Base-by-base conservation (phyloP, 2,888 invertebrate species). In the Dicyrtomina minuta region DNA sequence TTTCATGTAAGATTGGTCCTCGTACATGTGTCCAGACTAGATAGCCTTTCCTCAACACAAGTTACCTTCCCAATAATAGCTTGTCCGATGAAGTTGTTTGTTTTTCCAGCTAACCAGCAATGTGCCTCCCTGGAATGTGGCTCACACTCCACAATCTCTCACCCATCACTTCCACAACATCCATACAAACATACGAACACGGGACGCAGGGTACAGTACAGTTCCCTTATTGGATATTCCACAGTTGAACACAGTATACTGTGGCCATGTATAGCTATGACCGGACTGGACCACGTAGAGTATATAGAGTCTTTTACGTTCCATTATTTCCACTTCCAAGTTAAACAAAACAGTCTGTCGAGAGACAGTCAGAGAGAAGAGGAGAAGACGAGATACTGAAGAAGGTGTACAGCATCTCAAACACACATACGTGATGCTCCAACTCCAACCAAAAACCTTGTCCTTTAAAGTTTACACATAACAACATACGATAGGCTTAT, bases 11-110 rank as follows among this genome's bases (percentile, higher is more conserved):
- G 46, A 41, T 60, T 60, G 44, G 39, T 44, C 27, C 43, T 41
- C 43, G 43, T 60, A 60, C 59, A 60, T 60, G 59, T 60, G 58
- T 58, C 41, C 41, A 39, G 58, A 58, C n/a, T 27, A 24, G 55
- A 55, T 55, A 55, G 55, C 55, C 24, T 55, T 55, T 55, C 15
- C 26, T 27, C 55, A 43, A 60, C 60, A 60, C 43, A 43, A 17
- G 60, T 60, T 60, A 60, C 60, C 44, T 20, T 44, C 44, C 43
- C 44, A 44, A 55, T 65, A 65, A 65, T 65, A 53, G 65, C 65
- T 65, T 65, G 65, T 65, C 65, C 65, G 55, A 65, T 65, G 65
- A 65, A 65, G 65, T 65, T 65, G 65, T 65, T 65, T 65, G 65
- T 65, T 65, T 65, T 65, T 65, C 41, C 65, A 24, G 46, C 33